Conservation (phyloP, 2,113 vertebrate genomes). For the Mesocricetus auratus region DNA sequence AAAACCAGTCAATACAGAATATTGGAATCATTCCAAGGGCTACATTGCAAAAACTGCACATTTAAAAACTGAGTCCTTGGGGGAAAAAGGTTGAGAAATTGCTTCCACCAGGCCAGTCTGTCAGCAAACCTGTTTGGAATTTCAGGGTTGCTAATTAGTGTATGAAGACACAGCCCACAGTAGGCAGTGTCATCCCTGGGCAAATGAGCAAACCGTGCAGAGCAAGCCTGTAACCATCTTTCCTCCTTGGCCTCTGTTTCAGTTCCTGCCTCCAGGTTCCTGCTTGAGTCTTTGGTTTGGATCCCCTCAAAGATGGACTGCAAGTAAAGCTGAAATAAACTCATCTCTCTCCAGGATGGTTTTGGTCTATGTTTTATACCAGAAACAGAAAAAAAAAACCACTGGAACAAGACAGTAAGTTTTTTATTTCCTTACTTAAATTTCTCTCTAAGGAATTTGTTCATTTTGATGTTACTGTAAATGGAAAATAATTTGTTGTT, state of each 20-base stretch:
- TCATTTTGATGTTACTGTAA: neutral
- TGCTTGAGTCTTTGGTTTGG: neutral
- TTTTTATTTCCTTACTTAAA: neutral
- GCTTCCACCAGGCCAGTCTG: neutral
- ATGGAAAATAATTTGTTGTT: neutral
- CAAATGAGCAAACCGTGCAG: too few species aligned
- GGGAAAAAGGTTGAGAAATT: too few species aligned
- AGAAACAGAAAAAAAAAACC: neutral
- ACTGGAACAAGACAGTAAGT: neutral
- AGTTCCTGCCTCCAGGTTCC: neutral
- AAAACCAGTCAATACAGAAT: neutral
- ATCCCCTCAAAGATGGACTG: too few species aligned
- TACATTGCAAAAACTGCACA: neutral
- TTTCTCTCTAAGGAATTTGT: neutral
- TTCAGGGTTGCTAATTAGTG: neutral
- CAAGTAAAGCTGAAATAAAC: neutral
- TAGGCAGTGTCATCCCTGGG: neutral
- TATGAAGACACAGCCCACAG: neutral
- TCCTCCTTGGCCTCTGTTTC: neutral
- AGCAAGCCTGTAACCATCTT: neutral
- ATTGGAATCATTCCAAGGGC: neutral
- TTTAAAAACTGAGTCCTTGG: neutral
- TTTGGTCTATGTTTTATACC: neutral
- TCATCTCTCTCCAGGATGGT: neutral
- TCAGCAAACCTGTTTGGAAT: neutral